Evolutionary conservation across 1,140 invertebrate genomes (phyloP).

Genomic region (Bombus sibiricus): DNA sequence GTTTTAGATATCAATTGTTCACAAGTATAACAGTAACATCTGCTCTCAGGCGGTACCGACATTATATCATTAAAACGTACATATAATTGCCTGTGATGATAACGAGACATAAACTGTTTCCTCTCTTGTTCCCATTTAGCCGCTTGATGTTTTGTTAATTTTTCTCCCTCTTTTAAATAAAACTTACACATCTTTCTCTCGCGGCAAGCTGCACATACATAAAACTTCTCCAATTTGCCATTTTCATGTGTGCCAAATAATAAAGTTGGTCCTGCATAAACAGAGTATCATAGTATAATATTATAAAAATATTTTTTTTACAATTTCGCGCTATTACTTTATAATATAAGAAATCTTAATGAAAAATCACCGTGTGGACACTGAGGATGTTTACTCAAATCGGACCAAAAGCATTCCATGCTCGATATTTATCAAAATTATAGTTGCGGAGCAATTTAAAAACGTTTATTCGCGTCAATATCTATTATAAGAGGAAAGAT

Average conservation of each 20-base stretch:
- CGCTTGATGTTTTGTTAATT: constrained; percentile 80
- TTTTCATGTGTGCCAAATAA: constrained; percentile 84
- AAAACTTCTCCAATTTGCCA: constrained; percentile 85
- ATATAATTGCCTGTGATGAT: constrained; percentile 83
- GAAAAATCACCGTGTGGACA: constrained; percentile 80
- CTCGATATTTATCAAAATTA: not conserved
- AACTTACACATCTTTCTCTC: constrained; percentile 89
- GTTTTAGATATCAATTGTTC: constrained; percentile 82
- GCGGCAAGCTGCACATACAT: constrained; percentile 91
- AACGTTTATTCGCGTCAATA: not conserved
- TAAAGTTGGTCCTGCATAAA: constrained; percentile 85
- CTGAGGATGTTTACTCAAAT: constrained; percentile 73
- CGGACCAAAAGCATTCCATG: constrained; percentile 74
- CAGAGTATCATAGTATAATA: not conserved
- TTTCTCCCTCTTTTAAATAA: constrained; percentile 84
- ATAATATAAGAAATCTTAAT: constrained; percentile 20
- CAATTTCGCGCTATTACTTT: not conserved
- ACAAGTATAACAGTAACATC: constrained; percentile 87
- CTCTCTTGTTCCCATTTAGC: constrained; percentile 82
- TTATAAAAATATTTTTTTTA: not conserved
- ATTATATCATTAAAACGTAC: constrained; percentile 80
- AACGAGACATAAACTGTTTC: constrained; percentile 80
- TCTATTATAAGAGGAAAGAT: not conserved
- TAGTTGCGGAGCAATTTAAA: not conserved
- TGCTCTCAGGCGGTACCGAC: constrained; percentile 49